These are phyloP conservation scores for Aulostomus chinensis DNA, from an alignment of 2,797 vertebrate genomes.

Conservation along the genomic window DNA sequence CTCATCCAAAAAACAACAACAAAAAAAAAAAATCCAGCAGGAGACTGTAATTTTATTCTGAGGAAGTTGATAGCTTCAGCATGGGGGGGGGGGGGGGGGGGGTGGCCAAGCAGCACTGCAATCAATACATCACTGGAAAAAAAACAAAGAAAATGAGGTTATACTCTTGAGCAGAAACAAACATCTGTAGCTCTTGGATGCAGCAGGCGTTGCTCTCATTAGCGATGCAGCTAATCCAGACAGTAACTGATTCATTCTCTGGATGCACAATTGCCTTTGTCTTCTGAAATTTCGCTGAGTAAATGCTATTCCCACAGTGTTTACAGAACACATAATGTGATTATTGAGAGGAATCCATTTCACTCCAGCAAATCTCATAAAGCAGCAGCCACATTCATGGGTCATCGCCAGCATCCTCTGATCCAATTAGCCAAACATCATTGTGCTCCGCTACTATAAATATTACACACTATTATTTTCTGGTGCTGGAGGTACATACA, in stretches of 20 bases:
- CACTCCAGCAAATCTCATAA: constrained; percentile 50
- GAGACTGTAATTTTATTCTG: constrained; percentile 18
- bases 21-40: constrained; percentile 45
- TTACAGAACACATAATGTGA: constrained; percentile 42
- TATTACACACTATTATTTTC: constrained; percentile 11
- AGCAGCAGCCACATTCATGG: constrained; percentile 15
- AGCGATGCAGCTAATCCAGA: neutral
- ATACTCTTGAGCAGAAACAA: constrained; percentile 12
- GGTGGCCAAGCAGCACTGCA: neutral
- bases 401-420: constrained; percentile 27
- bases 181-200: neutral
- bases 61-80: constrained; percentile 27
- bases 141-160: constrained; percentile 38
- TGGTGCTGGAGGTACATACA: too few relatives aligned
- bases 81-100: constrained; percentile 8
- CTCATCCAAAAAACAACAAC: constrained; percentile 41
- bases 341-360: constrained; percentile 50
- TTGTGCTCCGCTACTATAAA: constrained; percentile 16
- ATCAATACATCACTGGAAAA: constrained; percentile 44
- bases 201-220: neutral
- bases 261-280: constrained; percentile 10
- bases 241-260: constrained; percentile 6
- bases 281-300: constrained; percentile 24
- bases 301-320: constrained; percentile 14
- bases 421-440: constrained; percentile 43